Percentiles rank a stretch among this genome's conserved stretches.
These are phyloP conservation scores for Leptopilina clavipes DNA, from an alignment of 1,140 invertebrate species.

Conservation along the genomic window DNA sequence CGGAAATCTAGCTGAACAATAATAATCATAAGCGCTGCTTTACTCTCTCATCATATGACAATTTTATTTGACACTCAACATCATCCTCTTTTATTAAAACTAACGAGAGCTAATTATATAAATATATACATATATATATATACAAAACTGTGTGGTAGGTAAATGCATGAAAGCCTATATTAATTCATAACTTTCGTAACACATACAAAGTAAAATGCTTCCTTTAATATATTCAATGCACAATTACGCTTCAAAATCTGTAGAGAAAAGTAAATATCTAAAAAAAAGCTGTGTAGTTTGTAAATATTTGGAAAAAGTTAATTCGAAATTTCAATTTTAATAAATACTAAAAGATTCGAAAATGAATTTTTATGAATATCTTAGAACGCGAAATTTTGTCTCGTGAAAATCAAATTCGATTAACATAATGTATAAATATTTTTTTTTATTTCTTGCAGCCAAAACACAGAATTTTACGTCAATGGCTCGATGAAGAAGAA, in stretches of 20 bases:
- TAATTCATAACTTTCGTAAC: slow-evolving; percentile 27
- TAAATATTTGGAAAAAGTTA: too few relatives aligned
- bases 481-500: slow-evolving; percentile 64
- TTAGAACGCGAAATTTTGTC: too few relatives aligned
- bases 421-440: not conserved
- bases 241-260: too few relatives aligned
- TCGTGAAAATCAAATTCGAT: too few relatives aligned
- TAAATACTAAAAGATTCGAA: too few relatives aligned
- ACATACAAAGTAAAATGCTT: not conserved
- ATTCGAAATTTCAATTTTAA: too few relatives aligned
- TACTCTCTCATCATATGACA: slow-evolving; percentile 60
- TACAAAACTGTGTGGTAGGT: slow-evolving; percentile 52
- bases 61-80: slow-evolving; percentile 56
- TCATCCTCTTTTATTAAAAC: slow-evolving; percentile 52
- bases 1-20: slow-evolving; percentile 72
- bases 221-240: too few relatives aligned
- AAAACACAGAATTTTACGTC: slow-evolving; percentile 64
- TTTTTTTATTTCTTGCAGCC: slow-evolving; percentile 62
- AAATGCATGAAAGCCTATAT: slow-evolving; percentile 35
- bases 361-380: too few relatives aligned
- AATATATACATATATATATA: not conserved
- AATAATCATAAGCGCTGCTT: slow-evolving; percentile 66
- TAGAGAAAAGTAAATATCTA: too few relatives aligned
- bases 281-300: too few relatives aligned
- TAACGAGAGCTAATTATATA: slow-evolving; percentile 55